Base-by-base conservation (phyloP, 1,140 invertebrate species). In the Cyclina sinensis region DNA sequence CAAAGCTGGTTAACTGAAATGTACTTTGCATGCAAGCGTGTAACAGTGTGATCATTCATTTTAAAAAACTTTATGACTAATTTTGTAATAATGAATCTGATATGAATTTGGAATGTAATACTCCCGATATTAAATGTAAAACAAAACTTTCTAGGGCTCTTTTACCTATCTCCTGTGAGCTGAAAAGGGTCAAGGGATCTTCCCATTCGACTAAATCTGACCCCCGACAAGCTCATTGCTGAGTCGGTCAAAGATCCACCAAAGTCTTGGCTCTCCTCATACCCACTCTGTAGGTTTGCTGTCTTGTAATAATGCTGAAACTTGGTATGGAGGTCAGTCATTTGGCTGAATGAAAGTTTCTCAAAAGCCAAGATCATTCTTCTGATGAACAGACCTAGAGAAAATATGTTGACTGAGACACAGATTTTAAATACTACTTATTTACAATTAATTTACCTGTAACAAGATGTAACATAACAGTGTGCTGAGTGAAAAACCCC, bases 361-460 rank as follows among this genome's bases (percentile, higher is more conserved):
- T 98, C 97, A 94, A 98, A 97, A 81, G 97, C 97, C 1, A 98
- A 95, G 81, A 97, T 96, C 93, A 98, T 97, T 92, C 98, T 96
- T 89, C 98, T 96, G 82, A 98, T 96, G 95, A 98, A 98, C 86
- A 98, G 94, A 32, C 97, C 97, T 95, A 96, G 94, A 94, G 97
- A 84, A 84, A 24, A 11, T 48, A 48, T 11, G 46, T 11, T 48
- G 46, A 48, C 18, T n/a, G n/a, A n/a, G n/a, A n/a, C n/a, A n/a
- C n/a, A n/a, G n/a, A n/a, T n/a, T n/a, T n/a, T n/a, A n/a, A n/a
- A n/a, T n/a, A n/a, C n/a, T n/a, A n/a, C n/a, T n/a, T n/a, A n/a
- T n/a, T n/a, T n/a, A n/a, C n/a, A n/a, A n/a, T n/a, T n/a, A n/a
- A n/a, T n/a, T n/a, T n/a, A n/a, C n/a, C n/a, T n/a, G n/a, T n/a